Evolutionary conservation across 2,113 vertebrate species (phyloP), one percentile per base, ranked within the genome.

Genomic region (Condylura cristata): DNA sequence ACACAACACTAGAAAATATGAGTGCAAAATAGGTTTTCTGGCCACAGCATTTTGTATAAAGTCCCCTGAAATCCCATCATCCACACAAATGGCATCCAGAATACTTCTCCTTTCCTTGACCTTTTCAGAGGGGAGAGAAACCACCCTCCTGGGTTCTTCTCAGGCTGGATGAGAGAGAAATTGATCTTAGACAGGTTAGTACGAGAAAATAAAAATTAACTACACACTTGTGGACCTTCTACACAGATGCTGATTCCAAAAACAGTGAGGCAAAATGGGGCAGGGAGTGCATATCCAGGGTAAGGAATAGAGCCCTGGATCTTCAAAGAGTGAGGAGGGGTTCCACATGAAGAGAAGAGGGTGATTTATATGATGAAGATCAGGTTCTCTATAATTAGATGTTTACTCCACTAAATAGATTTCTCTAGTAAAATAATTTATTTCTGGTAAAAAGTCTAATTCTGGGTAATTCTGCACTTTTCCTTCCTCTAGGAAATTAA

Each of bases 21-120:
- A 63, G 84, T 41, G 12, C 68, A 26, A 9, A 32, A 13, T 6
- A 34, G 22, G 6, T 18, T n/a, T 2, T 24, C 44, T 71, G 30
- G 26, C 20, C 48, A 12, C 1, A 6, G 37, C 16, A 13, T 1
- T 34, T 1, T 26, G 18, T 28, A 17, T 5, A 5, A 14, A 16
- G 30, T 9, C 28, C 32, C 32, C 30, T 7, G 22, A 8, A 30
- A 5, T 22, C 16, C 26, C 34, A 22, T 17, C 14, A 3, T 28
- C 18, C 6, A 44, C 61, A 34, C 11, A 60, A 46, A 81, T 4
- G 3, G 51, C 24, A 46, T 28, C 16, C 8, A 24, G 37, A 80
- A 20, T 8, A 12, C 39, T 20, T 72, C 32, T 46, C n/a, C 11
- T 34, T 46, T 20, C 13, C 13, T 3, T 32, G 32, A 3, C 8